These are phyloP conservation scores for Xanthia icteritia DNA, from an alignment of 2,888 invertebrate species.

Conservation along the genomic window DNA sequence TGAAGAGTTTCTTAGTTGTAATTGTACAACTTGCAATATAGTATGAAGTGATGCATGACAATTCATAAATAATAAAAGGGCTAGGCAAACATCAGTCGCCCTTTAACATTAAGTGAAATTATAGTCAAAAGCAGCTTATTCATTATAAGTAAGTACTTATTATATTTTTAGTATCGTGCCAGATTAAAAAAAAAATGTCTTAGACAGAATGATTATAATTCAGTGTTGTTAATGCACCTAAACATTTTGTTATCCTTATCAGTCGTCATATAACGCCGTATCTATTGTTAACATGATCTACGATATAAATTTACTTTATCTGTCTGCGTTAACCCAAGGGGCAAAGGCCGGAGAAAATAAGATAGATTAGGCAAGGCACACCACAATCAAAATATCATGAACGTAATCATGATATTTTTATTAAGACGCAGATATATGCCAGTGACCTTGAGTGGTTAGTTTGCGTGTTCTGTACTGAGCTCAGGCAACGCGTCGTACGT, in stretches of 20 bases:
- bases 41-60: slow-evolving; percentile 5
- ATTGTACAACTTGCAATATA: slow-evolving; percentile 17
- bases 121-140: not conserved
- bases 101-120: not conserved
- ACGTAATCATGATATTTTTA: not conserved
- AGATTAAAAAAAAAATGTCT: not conserved
- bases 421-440: too few species aligned
- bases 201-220: not conserved
- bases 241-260: slow-evolving; percentile 16
- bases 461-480: too few species aligned
- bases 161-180: not conserved
- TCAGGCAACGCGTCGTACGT: too few species aligned
- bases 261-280: slow-evolving; percentile 17
- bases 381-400: too few species aligned
- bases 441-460: too few species aligned
- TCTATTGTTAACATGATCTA: slow-evolving; percentile 40
- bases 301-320: slow-evolving; percentile 29
- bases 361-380: not conserved
- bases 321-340: slow-evolving; percentile 4
- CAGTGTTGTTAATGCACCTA: not conserved
- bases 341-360: slow-evolving; percentile 21
- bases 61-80: not conserved
- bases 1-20: not conserved
- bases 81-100: not conserved
- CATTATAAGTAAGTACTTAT: too few species aligned